Base-by-base conservation (phyloP, 2,888 invertebrate genomes). In the Stenodema calcarata region DNA sequence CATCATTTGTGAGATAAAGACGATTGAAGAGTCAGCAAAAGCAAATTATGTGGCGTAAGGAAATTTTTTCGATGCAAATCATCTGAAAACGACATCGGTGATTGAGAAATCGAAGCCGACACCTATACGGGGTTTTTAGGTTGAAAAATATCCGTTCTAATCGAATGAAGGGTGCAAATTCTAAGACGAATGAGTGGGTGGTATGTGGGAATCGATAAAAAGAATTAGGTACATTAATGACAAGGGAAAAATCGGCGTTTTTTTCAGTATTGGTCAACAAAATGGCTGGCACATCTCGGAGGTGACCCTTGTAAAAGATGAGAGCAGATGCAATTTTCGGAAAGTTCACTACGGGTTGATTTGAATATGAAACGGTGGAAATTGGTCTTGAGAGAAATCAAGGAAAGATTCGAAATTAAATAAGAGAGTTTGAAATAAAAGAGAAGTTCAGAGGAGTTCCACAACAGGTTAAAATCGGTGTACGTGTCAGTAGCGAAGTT, bases 211-310 rank as follows among this genome's bases (percentile, higher is more conserved):
- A 9, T 62, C 23, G 23, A 18, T 23, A 18, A 18, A 35, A 23
- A 23, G 54, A 62, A 62, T 2, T 6, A 23, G 11, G 18, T 62
- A 2, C 11, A 23, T 23, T 62, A 9, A 12, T 12, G 1, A 16
- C 3, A 23, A 16, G 0, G 62, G 62, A 62, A 62, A 62, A 62
- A 62, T 23, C 62, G 35, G 35, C 23, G 18, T 9, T n/a, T 69
- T 73, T 73, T 73, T 73, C 18, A 35, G 16, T 30, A 73, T 1
- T 73, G 35, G 35, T 44, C 44, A 44, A 78, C 78, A 78, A 78
- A 78, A 78, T 78, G 78, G 78, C 78, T 78, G 78, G 78, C 78
- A 62, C 62, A 62, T 23, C 47, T 47, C 18, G 23, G 62, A 62
- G 62, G 62, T 62, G 62, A 62, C 62, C 62, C 62, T 62, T 62